Evolutionary conservation across 2,888 invertebrate species (phyloP), one percentile per base, ranked within the genome.

Genomic region (Bhutanitis thaidina): DNA sequence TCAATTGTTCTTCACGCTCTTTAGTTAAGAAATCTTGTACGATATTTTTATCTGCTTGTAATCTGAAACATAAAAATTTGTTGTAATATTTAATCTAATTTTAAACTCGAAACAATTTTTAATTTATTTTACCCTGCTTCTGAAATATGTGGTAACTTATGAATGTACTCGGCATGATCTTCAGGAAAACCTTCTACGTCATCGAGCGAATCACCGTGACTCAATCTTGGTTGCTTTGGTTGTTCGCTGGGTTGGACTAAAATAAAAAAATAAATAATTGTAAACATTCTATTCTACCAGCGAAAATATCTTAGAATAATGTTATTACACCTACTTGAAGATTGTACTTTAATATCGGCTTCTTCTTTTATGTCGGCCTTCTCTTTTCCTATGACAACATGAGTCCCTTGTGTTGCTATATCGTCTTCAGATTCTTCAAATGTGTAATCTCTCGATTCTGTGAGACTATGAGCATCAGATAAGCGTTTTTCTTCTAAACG

Each of bases 361-460:
- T 86, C 83, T 46, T 58, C 55, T 59, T 78, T 83, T 8, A 60
- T 56, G 55, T 82, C 84, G 14, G 64, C 36, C 58, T 71, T 81
- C 9, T 80, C 83, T 56, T 74, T 84, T 9, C 75, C 72, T 20
- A 62, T 53, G 56, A 85, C 86, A 29, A 84, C 73, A 54, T 88
- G 84, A 7, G 85, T 81, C 27, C 82, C 87, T 58, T 84, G 86
- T 13, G 86, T 86, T 35, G 76, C 82, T 50, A 90, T 86, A 52
- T 90, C 90, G 53, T 90, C 90, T 70, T 90, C 90, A 0, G 90
- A 90, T 59, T 90, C 90, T 60, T 90, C 90, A 59, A 90, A 90
- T 0, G 90, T 90, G 49, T 90, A 90, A 59, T 90, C 90, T 56
- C 81, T 77, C 0, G 90, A 90, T 58, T 90, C 90, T 35, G 90